Base-by-base conservation (phyloP, 2,113 vertebrate genomes). In the Otocyon megalotis region DNA sequence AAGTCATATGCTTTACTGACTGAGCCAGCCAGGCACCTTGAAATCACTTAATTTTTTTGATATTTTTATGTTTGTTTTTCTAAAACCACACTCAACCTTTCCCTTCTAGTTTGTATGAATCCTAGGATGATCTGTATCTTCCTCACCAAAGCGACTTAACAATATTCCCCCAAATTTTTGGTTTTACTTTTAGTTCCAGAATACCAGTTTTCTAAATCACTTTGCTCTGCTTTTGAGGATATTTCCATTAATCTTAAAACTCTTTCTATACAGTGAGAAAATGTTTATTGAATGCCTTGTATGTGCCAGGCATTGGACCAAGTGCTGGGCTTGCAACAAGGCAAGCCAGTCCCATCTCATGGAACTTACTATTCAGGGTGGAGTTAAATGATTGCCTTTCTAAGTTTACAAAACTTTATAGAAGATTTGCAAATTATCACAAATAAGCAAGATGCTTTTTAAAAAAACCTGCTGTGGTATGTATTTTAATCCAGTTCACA, bases 101-200 rank as follows among this genome's bases (percentile, higher is more conserved):
- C 26, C 58, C 24, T 65, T 54, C 65, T 87, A 53, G 60, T 77
- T 93, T 94, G 26, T 53, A 43, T 81, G 37, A 90, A 48, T 95
- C 54, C 62, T 54, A 96, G 32, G 93, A 54, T 80, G 35, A 69
- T 93, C 74, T 87, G n/a, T 87, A 63, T 30, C 74, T 60, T 92
- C 77, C 58, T 91, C 20, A 16, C 54, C 13, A 28, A 74, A 93
- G 43, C 16, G 17, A 22, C 43, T 89, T 85, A 69, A 72, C 12
- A 82, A 53, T 58, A 19, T 20, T 77, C 30, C 32, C 43, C 81
- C 82, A 32, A 26, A 88, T 88, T 84, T 84, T 20, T 15, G 17
- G 58, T 88, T 80, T 89, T 93, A 54, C 48, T 89, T 89, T 81
- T 87, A 67, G 74, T 90, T 96, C 26, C 20, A 54, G 67, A 95